A percentile compares a stretch with the other conserved stretches of the same genome.
These are phyloP conservation scores for Reinhardtius hippoglossoides DNA, from an alignment of 2,113 vertebrate species.

Conservation along the genomic window DNA sequence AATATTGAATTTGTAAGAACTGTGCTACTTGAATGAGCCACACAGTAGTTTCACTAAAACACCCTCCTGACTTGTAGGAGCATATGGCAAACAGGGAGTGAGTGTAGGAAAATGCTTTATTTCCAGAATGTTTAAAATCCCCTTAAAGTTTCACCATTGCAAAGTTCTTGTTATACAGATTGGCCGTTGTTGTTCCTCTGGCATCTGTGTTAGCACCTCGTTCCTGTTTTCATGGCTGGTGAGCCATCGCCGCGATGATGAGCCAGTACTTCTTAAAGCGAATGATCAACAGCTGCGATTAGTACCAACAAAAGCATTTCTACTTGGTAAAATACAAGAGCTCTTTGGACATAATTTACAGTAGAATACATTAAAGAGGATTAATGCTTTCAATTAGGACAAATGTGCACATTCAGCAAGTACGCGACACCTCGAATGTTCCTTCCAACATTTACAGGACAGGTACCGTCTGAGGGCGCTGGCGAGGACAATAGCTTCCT, in stretches of 20 bases:
- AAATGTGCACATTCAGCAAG: background rate
- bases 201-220: conserved; percentile 50
- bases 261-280: conserved; percentile 10
- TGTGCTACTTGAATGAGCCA: conserved; percentile 10
- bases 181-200: conserved; percentile 27
- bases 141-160: conserved; percentile 8
- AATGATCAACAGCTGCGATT: conserved; percentile 21
- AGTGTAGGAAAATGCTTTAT: background rate
- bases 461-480: background rate
- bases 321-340: conserved; percentile 31
- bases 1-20: conserved; percentile 16
- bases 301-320: conserved; percentile 22
- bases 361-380: conserved; percentile 19
- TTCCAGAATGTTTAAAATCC: conserved; percentile 8
- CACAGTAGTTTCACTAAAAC: conserved; percentile 31
- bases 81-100: conserved; percentile 9
- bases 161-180: conserved; percentile 14
- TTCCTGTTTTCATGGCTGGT: conserved; percentile 20
- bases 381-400: conserved; percentile 12
- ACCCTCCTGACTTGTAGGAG: conserved; percentile 23
- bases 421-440: conserved; percentile 4
- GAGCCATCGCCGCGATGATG: conserved; percentile 3
- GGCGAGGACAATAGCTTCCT: background rate
- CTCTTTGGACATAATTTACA: conserved; percentile 48
- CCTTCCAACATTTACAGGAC: background rate